Evolutionary conservation across 2,888 invertebrate genomes (phyloP).

Genomic region (Polyommatus icarus): DNA sequence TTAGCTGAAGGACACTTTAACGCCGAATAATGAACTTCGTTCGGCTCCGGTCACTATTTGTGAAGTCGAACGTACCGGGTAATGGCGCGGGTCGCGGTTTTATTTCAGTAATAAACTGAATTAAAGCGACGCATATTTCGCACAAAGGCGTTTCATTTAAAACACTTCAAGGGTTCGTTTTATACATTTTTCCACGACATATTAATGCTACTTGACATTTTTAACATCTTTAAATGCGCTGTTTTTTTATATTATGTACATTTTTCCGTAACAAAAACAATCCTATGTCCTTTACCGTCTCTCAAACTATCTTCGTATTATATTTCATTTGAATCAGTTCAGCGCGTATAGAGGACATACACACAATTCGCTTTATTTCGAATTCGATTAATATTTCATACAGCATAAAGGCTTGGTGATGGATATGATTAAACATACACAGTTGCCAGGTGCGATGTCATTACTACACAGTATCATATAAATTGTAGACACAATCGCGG

Average conservation of each 20-base stretch:
- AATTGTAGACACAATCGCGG: constrained; percentile 11
- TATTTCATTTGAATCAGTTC: no score
- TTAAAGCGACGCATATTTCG: constrained; percentile 5
- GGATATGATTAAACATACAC: neutral
- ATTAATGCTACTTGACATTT: neutral
- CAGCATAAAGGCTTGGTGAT: no score
- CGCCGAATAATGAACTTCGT: constrained; percentile 24
- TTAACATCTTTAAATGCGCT: neutral
- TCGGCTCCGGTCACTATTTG: neutral
- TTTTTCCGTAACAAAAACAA: no score
- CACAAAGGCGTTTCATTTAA: neutral
- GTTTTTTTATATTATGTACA: neutral
- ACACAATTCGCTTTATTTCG: no score
- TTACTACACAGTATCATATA: neutral
- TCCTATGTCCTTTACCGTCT: no score
- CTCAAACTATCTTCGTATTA: no score
- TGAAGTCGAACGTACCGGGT: neutral
- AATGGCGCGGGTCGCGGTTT: neutral
- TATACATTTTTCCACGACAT: neutral
- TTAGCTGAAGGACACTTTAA: constrained; percentile 23
- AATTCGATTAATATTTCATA: no score
- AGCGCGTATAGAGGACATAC: no score
- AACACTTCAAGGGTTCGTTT: neutral
- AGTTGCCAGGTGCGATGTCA: neutral
- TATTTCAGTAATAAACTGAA: constrained; percentile 17